Base-by-base conservation (phyloP, 2,888 invertebrate species). In the Perithous albicinctus region DNA sequence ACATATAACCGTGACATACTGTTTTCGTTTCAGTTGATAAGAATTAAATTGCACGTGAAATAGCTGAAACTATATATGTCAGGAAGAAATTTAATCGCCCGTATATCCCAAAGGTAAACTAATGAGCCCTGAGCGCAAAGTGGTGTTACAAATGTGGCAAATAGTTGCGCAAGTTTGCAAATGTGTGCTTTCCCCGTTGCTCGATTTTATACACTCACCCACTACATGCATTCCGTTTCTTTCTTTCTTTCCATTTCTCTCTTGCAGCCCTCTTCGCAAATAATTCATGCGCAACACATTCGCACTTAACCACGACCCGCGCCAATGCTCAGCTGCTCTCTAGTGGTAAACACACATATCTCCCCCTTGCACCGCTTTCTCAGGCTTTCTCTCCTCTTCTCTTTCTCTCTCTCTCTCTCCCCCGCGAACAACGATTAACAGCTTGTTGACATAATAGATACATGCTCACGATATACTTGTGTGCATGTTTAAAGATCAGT, bases 351-450 rank as follows among this genome's bases (percentile, higher is more conserved):
- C 86, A 82, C 74, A 59, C 79, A 8, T 61, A 38, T 38, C 51
- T 20, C 74, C 72, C 78, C 70, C 10, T 20, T 23, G 10, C 51
- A 51, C 51, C 84, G 84, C 80, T 83, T 87, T 84, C 82, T 80
- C 84, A 76, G 69, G 29, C 54, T 20, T 26, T 5, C 7, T 29
- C 32, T 18, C n/a, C n/a, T n/a, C n/a, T n/a, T n/a, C n/a, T n/a
- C n/a, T n/a, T n/a, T n/a, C n/a, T n/a, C n/a, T n/a, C 35, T 78
- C 80, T 46, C 18, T 46, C 23, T 59, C 61, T 15, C 51, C 23
- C 61, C 32, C 41, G 29, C 41, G 61, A 61, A 59, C 72, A 70
- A 66, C 76, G 80, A 80, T 80, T 80, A 80, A 72, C 76, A 54
- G 43, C 67, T 66, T 72, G 76, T 73, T 72, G 72, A 77, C 76